A percentile compares a stretch with the other conserved stretches of the same genome.
Conservation (phyloP, 2,888 invertebrate genomes). For the Molorchus minor region DNA sequence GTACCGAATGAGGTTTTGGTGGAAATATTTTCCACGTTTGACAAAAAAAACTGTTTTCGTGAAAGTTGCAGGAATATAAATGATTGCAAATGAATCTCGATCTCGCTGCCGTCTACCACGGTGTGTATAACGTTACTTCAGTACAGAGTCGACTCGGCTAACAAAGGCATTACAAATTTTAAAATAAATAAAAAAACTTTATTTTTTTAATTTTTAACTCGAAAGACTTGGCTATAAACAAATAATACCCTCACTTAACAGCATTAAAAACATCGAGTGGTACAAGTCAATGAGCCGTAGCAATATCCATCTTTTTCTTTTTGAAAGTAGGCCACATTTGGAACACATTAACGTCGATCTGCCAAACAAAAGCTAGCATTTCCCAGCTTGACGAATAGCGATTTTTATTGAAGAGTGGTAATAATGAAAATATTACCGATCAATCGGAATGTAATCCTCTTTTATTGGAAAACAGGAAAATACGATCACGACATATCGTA, state of each 20-base stretch:
- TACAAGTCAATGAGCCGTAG: neutral
- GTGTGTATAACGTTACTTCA: neutral
- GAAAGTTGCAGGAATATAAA: conserved; percentile 55
- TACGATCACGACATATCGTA: conserved; percentile 33
- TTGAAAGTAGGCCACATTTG: conserved; percentile 3
- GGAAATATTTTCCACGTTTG: conserved; percentile 45
- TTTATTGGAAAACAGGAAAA: conserved; percentile 37
- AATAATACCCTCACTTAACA: too few species aligned
- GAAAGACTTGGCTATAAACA: too few species aligned
- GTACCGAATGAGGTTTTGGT: conserved; percentile 43
- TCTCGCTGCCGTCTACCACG: conserved; percentile 15
- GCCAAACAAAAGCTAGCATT: conserved; percentile 5
- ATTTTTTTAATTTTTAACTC: too few species aligned
- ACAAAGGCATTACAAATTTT: neutral
- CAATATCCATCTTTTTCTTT: neutral
- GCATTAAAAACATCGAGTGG: neutral
- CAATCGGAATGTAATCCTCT: conserved; percentile 41
- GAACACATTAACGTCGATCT: conserved; percentile 4
- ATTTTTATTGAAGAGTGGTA: conserved; percentile 27
- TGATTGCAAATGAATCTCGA: conserved; percentile 56
- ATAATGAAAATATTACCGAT: conserved; percentile 43
- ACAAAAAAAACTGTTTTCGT: conserved; percentile 50
- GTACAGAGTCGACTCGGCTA: conserved; percentile 4
- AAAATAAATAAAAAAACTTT: too few species aligned
- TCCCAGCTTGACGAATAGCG: conserved; percentile 19